phyloP scores from a whole-genome alignment of 1,140 invertebrate genomes.

The Venturia canescens region DNA sequence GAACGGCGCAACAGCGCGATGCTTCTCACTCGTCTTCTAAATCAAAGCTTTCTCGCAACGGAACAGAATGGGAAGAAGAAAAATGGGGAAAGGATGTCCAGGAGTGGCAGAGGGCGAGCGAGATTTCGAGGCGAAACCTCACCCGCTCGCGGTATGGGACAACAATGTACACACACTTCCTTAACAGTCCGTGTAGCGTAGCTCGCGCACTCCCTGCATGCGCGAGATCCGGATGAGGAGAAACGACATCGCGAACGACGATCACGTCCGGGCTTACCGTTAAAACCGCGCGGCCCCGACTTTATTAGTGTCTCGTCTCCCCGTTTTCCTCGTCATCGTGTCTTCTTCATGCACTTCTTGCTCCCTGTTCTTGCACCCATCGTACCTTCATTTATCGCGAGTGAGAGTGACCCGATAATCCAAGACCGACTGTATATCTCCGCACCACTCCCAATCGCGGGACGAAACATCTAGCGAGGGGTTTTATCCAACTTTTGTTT shows the following conservation, averaged over 20 bases:
- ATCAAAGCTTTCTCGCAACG: conserved; percentile 53
- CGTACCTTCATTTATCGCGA: conserved; percentile 46
- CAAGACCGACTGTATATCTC: conserved; percentile 29
- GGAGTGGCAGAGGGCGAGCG: conserved; percentile 18
- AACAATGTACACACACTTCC: background rate
- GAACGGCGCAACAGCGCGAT: conserved; percentile 39
- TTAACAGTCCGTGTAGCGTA: background rate
- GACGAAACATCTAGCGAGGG: background rate
- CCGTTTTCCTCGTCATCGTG: conserved; percentile 52
- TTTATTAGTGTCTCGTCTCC: conserved; percentile 44
- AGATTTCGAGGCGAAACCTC: conserved; percentile 29
- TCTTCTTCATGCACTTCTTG: conserved; percentile 42
- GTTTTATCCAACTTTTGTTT: background rate
- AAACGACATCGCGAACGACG: conserved; percentile 51
- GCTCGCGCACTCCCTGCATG: background rate
- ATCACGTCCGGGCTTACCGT: conserved; percentile 62
- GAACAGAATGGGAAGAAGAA: conserved; percentile 34
- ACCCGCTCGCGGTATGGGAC: conserved; percentile 11
- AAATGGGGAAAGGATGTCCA: conserved; percentile 38
- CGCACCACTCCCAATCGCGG: background rate
- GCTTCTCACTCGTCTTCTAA: conserved; percentile 53
- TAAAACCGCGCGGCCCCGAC: conserved; percentile 44
- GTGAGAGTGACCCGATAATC: conserved; percentile 42
- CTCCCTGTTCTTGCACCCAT: conserved; percentile 32
- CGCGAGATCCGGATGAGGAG: background rate